Conservation (phyloP, 92 coral and sea anemone species). For the Umimayanthus chanpuru region DNA sequence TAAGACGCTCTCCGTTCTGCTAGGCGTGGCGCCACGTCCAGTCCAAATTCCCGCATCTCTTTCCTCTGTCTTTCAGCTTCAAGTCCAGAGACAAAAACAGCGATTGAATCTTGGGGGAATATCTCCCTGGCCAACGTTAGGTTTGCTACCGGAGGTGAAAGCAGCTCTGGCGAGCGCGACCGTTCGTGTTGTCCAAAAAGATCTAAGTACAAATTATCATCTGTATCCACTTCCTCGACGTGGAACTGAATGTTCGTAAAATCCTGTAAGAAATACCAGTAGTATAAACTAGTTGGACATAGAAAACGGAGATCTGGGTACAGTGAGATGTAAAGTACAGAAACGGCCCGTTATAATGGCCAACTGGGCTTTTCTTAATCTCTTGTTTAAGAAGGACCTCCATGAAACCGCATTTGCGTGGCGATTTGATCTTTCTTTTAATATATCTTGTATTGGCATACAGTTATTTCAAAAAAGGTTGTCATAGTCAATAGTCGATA, state of each 20-base stretch:
- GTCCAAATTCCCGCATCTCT: slow-evolving; percentile 83
- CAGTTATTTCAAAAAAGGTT: too few relatives aligned
- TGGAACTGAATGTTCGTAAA: neutral
- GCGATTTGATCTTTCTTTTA: too few relatives aligned
- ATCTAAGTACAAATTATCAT: neutral
- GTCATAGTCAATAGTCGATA: too few relatives aligned
- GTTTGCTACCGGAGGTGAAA: slow-evolving; percentile 88
- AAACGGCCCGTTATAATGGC: too few relatives aligned
- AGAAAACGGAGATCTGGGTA: neutral
- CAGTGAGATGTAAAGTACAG: neutral
- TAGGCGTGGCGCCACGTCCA: slow-evolving; percentile 75
- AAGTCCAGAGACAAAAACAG: slow-evolving; percentile 89
- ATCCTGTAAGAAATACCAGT: neutral
- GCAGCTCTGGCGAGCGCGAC: slow-evolving; percentile 51
- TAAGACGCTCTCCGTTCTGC: slow-evolving; percentile 92
- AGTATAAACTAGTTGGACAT: neutral
- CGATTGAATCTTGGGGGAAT: slow-evolving; percentile 63
- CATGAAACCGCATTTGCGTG: too few relatives aligned
- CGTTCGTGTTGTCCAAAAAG: neutral
- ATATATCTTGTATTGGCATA: too few relatives aligned
- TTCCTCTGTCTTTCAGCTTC: slow-evolving; percentile 92
- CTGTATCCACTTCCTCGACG: neutral
- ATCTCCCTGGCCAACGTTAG: slow-evolving; percentile 64
- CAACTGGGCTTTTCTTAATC: too few relatives aligned
- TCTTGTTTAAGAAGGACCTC: too few relatives aligned